These are phyloP conservation scores for Himalopsyche phryganea DNA, from an alignment of 1,140 invertebrate genomes.

Conservation along the genomic window DNA sequence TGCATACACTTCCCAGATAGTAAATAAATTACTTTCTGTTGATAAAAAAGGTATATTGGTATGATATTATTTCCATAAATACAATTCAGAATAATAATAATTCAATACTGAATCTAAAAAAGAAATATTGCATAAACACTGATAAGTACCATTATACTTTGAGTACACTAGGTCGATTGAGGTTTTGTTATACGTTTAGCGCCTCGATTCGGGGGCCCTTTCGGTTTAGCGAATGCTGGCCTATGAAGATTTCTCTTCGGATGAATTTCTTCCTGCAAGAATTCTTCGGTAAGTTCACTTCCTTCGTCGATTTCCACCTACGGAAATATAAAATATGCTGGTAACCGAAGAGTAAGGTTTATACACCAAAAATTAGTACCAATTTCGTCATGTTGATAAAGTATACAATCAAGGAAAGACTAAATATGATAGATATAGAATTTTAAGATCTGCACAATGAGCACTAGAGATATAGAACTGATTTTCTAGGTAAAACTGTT, in stretches of 20 bases:
- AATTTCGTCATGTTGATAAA: no score
- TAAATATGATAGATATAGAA: no score
- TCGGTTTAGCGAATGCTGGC: slow-evolving; percentile 92
- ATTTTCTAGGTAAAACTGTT: no score
- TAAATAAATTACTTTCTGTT: background rate
- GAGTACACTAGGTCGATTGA: slow-evolving; percentile 41
- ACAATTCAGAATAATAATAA: background rate
- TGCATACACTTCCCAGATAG: background rate
- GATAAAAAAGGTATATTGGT: background rate
- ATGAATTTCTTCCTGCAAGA: slow-evolving; percentile 89
- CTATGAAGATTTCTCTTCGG: slow-evolving; percentile 87
- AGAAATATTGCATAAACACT: slow-evolving; percentile 12
- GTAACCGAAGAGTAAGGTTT: no score
- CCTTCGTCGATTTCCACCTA: slow-evolving; percentile 91
- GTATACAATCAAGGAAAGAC: no score
- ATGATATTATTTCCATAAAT: no score
- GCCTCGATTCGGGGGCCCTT: slow-evolving; percentile 87
- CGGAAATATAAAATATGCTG: slow-evolving; percentile 12
- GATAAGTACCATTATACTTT: background rate
- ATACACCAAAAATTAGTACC: no score
- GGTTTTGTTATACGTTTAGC: slow-evolving; percentile 84
- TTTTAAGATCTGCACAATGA: no score
- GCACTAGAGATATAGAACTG: no score
- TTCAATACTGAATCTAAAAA: background rate
- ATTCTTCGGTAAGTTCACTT: slow-evolving; percentile 84